phyloP scores from a whole-genome alignment of 2,888 invertebrate species.

The Nymphalis polychloros region DNA sequence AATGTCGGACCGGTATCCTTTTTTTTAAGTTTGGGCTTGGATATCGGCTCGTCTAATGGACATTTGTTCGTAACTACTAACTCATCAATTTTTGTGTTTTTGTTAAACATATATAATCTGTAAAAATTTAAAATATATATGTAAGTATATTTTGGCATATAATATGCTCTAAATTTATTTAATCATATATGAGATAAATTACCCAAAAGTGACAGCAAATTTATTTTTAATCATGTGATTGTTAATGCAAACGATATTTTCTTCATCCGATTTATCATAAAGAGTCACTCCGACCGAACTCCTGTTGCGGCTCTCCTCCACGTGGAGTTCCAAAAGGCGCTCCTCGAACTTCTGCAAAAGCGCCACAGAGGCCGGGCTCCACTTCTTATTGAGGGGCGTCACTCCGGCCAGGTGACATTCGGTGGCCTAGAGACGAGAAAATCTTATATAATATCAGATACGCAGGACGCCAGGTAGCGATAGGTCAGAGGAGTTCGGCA shows the following conservation, averaged over 20 bases:
- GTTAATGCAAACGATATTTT: constrained; percentile 61
- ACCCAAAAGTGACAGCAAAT: constrained; percentile 70
- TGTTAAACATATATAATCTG: constrained; percentile 63
- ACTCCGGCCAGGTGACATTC: constrained; percentile 71
- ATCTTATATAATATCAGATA: neutral
- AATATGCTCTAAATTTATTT: neutral
- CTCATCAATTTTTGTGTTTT: constrained; percentile 49
- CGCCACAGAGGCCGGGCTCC: constrained; percentile 61
- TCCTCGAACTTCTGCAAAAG: constrained; percentile 55
- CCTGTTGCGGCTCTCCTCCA: constrained; percentile 56
- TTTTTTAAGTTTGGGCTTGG: constrained; percentile 30
- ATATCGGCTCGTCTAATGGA: constrained; percentile 46
- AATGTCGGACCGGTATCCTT: constrained; percentile 48
- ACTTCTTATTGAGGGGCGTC: constrained; percentile 65
- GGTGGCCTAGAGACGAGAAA: constrained; percentile 51
- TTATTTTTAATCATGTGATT: constrained; percentile 67
- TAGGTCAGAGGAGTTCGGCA: neutral
- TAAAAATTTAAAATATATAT: constrained; percentile 7
- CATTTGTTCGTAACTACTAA: constrained; percentile 56
- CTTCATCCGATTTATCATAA: constrained; percentile 53
- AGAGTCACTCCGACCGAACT: constrained; percentile 64
- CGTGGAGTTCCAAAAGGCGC: constrained; percentile 54
- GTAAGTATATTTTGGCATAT: neutral
- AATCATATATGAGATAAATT: constrained; percentile 33
- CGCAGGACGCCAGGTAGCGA: too few relatives aligned